Conservation (phyloP, 2,113 vertebrate species). For the Cyrtonyx montezumae region DNA sequence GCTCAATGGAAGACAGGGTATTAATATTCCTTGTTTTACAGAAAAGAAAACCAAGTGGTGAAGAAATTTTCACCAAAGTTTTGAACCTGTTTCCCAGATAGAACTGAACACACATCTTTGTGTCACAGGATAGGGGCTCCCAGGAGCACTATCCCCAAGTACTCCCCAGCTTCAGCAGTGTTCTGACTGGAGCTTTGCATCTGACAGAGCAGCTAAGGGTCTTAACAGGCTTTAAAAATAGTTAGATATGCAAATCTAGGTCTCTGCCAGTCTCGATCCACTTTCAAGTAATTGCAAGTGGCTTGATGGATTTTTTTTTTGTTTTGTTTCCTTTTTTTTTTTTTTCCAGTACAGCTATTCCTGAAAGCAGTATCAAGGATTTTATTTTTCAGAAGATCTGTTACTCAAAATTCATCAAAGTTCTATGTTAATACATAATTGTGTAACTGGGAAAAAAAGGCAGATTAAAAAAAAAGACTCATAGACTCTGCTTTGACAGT, state of each 20-base stretch:
- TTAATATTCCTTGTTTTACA: neutral
- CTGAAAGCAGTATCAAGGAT: neutral
- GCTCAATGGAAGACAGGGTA: neutral
- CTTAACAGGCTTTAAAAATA: neutral
- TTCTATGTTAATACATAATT: neutral
- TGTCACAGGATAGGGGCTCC: neutral
- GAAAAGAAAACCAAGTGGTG: rapidly evolving
- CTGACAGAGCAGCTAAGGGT: neutral
- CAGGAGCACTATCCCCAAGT: neutral
- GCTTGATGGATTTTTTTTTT: neutral
- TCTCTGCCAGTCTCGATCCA: rapidly evolving
- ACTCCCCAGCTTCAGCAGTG: neutral
- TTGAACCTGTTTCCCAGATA: neutral
- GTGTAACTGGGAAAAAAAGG: neutral
- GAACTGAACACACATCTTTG: rapidly evolving
- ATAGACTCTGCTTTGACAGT: neutral
- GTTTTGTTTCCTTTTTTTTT: neutral
- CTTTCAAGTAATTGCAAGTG: neutral
- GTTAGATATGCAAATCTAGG: neutral
- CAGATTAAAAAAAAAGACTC: neutral
- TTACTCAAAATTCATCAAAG: neutral
- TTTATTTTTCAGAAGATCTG: neutral
- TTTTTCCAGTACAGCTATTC: neutral
- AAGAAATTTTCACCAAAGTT: neutral
- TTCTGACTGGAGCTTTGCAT: neutral